phyloP scores from a whole-genome alignment of 2,797 vertebrate genomes.

The Nyctalus aviator region DNA sequence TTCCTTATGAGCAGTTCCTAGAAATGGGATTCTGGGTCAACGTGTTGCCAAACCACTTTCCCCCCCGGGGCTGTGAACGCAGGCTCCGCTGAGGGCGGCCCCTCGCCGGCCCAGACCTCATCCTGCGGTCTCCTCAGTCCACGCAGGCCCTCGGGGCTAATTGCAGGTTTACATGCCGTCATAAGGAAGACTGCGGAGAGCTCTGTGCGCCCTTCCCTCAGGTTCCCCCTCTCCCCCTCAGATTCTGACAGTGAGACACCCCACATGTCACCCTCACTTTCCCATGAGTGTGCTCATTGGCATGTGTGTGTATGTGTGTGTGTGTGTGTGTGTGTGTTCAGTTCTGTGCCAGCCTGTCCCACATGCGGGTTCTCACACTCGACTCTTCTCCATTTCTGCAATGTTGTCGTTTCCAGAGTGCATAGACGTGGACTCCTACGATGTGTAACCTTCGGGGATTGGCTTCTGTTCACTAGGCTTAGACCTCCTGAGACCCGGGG shows the following conservation, averaged over 20 bases:
- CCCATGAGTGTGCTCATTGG: fast-evolving
- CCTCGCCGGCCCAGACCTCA: background rate
- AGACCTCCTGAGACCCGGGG: fast-evolving
- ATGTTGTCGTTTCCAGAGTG: background rate
- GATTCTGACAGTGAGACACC: fast-evolving
- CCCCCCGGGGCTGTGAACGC: fast-evolving
- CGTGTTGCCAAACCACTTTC: fast-evolving
- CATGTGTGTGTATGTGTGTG: fast-evolving
- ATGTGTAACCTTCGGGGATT: fast-evolving
- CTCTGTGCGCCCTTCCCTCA: fast-evolving
- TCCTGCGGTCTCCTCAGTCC: fast-evolving
- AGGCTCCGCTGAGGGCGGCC: fast-evolving
- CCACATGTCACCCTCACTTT: fast-evolving
- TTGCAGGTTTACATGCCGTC: fast-evolving
- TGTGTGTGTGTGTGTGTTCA: fast-evolving
- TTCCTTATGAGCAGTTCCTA: background rate
- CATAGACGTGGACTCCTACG: fast-evolving
- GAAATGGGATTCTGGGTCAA: background rate
- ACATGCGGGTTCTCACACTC: fast-evolving
- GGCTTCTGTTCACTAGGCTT: background rate
- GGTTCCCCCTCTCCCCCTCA: fast-evolving
- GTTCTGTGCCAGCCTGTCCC: fast-evolving
- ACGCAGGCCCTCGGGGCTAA: fast-evolving
- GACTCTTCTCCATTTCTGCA: background rate
- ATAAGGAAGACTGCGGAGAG: fast-evolving